Percentiles rank a stretch among this genome's conserved stretches.
These are phyloP conservation scores for Rhingia campestris DNA, from an alignment of 2,888 invertebrate species.

Conservation along the genomic window DNA sequence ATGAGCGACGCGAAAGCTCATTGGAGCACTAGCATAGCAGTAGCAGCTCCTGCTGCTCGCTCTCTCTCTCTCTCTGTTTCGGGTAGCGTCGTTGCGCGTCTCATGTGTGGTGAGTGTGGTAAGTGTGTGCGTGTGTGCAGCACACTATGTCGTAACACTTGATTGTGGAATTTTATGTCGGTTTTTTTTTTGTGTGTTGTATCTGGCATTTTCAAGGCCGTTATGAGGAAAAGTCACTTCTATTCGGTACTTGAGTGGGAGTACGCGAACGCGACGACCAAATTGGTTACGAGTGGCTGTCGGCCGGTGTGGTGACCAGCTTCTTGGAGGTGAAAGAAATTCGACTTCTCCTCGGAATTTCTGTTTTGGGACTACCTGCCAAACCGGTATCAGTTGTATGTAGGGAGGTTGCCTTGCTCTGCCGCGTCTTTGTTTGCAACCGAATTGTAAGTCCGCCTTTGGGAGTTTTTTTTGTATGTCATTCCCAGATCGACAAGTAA, in stretches of 20 bases:
- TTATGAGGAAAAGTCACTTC: slow-evolving; percentile 48
- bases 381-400: slow-evolving; percentile 62
- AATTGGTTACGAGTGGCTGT: slow-evolving; percentile 1
- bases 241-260: slow-evolving; percentile 23
- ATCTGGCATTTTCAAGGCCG: slow-evolving; percentile 55
- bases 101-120: not conserved
- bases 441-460: not conserved
- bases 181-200: slow-evolving; percentile 37
- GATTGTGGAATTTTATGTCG: slow-evolving; percentile 29
- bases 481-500: slow-evolving; percentile 32
- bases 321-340: slow-evolving; percentile 36
- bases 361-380: slow-evolving; percentile 31
- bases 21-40: slow-evolving; percentile 6
- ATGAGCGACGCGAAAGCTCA: slow-evolving; percentile 36
- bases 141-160: slow-evolving; percentile 53
- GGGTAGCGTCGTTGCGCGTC: not conserved
- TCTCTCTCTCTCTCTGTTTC: not conserved
- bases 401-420: slow-evolving; percentile 2
- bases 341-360: slow-evolving; percentile 27
- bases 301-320: slow-evolving; percentile 6
- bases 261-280: slow-evolving; percentile 22
- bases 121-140: slow-evolving; percentile 35
- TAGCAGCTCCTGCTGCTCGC: slow-evolving; percentile 7
- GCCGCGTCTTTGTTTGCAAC: slow-evolving; percentile 31
- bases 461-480: not conserved